Conservation (phyloP, 2,888 invertebrate species). For the Hofmannophila pseudospretella region DNA sequence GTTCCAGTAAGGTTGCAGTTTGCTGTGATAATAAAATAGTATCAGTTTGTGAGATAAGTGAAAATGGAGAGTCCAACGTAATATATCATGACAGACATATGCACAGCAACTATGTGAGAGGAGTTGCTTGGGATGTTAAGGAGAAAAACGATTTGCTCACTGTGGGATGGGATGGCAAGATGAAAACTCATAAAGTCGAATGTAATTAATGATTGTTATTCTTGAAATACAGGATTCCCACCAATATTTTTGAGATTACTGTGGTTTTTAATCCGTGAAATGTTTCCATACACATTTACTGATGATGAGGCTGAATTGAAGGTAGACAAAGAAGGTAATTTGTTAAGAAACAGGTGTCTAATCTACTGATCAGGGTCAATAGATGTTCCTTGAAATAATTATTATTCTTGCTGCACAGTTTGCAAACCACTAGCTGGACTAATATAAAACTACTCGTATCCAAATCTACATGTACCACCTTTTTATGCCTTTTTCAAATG, state of each 20-base stretch:
- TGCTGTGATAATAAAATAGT: constrained; percentile 68
- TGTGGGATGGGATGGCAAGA: constrained; percentile 77
- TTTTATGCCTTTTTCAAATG: no score
- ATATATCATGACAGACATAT: constrained; percentile 49
- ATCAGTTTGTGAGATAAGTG: constrained; percentile 46
- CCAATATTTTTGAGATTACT: constrained; percentile 1
- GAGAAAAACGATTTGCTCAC: constrained; percentile 58
- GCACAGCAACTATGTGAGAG: constrained; percentile 71
- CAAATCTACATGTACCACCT: no score
- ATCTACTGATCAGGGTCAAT: no score
- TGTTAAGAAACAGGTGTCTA: no score
- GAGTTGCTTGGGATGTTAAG: constrained; percentile 69
- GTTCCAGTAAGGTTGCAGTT: constrained; percentile 51
- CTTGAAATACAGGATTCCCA: constrained; percentile 8
- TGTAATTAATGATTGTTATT: constrained; percentile 7
- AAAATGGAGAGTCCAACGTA: constrained; percentile 29
- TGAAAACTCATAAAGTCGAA: constrained; percentile 50
- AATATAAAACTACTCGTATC: no score
- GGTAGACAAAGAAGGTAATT: no score
- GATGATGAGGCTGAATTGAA: no score
- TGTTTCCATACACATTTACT: no score
- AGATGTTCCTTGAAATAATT: no score
- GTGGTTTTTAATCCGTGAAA: background rate
- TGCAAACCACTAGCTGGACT: no score
- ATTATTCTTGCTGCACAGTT: no score